Conservation (phyloP, 2,113 vertebrate species). For the Hemicordylus capensis region DNA sequence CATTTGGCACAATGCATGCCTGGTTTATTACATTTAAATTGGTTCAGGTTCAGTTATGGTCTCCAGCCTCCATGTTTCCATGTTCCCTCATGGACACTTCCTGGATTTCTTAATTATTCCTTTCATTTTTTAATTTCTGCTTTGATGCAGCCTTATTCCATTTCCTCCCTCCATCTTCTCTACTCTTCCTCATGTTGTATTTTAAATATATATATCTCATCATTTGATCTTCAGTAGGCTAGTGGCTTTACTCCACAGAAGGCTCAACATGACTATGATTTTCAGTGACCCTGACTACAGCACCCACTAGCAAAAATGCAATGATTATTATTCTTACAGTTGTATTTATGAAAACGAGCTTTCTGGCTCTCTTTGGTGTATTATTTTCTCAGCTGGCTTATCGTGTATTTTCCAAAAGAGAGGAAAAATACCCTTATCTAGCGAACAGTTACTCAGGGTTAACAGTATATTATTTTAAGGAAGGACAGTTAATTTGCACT, state of each 20-base stretch:
- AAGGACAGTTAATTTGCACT: slow-evolving; percentile 19
- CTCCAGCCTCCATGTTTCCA: background rate
- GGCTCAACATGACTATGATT: slow-evolving; percentile 23
- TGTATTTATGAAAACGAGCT: slow-evolving; percentile 21
- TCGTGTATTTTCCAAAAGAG: slow-evolving; percentile 13
- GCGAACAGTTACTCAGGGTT: background rate
- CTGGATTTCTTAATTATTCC: background rate
- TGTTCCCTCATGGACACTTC: background rate
- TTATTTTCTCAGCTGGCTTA: slow-evolving; percentile 17
- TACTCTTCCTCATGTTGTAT: background rate
- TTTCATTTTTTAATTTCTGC: background rate
- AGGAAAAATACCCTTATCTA: background rate
- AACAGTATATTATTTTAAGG: slow-evolving; percentile 32
- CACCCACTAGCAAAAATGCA: slow-evolving; percentile 29
- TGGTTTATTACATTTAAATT: background rate
- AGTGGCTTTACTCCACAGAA: background rate
- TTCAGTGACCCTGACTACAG: slow-evolving; percentile 20
- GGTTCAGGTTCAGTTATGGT: background rate
- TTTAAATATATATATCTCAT: background rate
- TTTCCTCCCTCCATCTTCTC: background rate
- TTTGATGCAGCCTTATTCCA: background rate
- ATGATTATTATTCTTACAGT: slow-evolving; percentile 19
- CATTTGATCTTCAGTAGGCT: slow-evolving; percentile 31
- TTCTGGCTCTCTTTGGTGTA: background rate
- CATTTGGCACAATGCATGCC: background rate